Base-by-base conservation (phyloP, 2,113 vertebrate genomes). In the Tauraco erythrolophus region DNA sequence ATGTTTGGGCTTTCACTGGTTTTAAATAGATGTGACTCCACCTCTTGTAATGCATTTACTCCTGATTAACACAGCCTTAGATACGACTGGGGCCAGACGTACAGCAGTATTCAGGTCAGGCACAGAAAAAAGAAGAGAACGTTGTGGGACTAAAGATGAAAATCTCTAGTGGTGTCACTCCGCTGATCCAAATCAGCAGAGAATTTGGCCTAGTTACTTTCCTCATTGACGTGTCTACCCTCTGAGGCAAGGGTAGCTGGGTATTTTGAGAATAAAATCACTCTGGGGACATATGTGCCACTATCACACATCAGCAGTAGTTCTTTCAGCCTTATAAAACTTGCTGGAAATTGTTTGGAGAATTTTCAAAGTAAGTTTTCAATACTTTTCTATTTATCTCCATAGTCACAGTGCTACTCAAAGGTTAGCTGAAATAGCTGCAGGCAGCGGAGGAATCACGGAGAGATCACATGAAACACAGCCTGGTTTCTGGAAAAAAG, bases 371-470 rank as follows among this genome's bases (percentile, higher is more conserved):
- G 83, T 48, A 79, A 92, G 72, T 87, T 95, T 83, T 97, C 85
- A 80, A n/a, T 65, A 86, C 75, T 95, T 94, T 94, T 58, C 4
- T 5, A 50, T 92, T 94, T 16, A 89, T 91, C 97, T 89, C 94
- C 68, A 77, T 23, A 87, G 95, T 45, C 84, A 75, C 39, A 50
- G 77, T 35, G 80, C 80, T 95, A 48, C 92, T 89, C 77, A 97
- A 95, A 96, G 87, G 87, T 91, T 84, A 92, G 68, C 91, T 82
- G 96, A 53, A 96, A 95, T 64, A 61, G 92, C 96, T 96, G 66
- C 88, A 93, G 88, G 94, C 92, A 93, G 70, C 30, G 50, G 33
- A 92, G 68, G 83, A 92, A 88, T 81, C 92, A 82, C 0, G 85
- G 75, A 56, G 93, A 92, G 82, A 94, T 64, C 84, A 92, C 88